phyloP scores from a whole-genome alignment of 2,888 invertebrate genomes.

The Griposia aprilina region DNA sequence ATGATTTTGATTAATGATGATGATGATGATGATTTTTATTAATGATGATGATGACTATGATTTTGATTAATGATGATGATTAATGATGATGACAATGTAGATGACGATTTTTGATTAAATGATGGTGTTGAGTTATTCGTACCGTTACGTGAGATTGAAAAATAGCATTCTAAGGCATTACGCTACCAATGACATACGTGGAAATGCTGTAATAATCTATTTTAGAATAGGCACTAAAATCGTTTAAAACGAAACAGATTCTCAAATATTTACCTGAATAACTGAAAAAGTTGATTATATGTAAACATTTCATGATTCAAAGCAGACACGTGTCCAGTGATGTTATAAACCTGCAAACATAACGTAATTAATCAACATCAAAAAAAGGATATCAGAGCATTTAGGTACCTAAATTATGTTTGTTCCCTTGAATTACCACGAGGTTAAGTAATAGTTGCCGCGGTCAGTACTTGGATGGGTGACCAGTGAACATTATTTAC shows the following conservation, averaged over 20 bases:
- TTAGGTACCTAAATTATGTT: background rate
- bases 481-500: background rate
- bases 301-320: constrained; percentile 36
- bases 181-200: constrained; percentile 17
- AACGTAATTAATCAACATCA: constrained; percentile 32
- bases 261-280: constrained; percentile 57
- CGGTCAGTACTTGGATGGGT: constrained; percentile 1
- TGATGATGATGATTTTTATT: no score
- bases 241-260: constrained; percentile 58
- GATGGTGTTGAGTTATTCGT: background rate
- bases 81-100: no score
- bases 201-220: constrained; percentile 15
- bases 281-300: constrained; percentile 45
- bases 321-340: constrained; percentile 20
- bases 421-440: background rate
- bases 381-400: constrained; percentile 10
- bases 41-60: no score
- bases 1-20: no score
- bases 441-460: background rate
- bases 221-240: constrained; percentile 38
- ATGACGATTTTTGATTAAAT: no score
- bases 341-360: constrained; percentile 24
- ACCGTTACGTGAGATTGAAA: background rate
- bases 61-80: no score
- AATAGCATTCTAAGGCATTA: background rate